A percentile compares a stretch with the other conserved stretches of the same genome.
phyloP scores from a whole-genome alignment of 2,888 invertebrate species.

The Zygaena filipendulae region DNA sequence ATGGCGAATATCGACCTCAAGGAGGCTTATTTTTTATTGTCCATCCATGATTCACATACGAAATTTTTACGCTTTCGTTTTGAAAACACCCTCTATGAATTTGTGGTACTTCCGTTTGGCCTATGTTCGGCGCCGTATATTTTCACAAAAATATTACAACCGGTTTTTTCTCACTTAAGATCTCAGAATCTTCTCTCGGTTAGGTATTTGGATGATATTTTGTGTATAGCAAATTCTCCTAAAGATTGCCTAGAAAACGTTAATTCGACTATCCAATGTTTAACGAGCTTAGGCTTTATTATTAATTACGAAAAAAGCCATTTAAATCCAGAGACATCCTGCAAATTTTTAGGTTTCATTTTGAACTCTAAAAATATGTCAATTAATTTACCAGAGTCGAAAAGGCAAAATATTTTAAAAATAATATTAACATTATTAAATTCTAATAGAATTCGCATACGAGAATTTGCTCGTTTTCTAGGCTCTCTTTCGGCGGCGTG shows the following conservation, averaged over 20 bases:
- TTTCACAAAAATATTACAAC: slow-evolving; percentile 7
- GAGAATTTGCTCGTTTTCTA: slow-evolving; percentile 9
- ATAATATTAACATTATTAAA: too few relatives aligned
- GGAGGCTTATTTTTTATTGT: too few relatives aligned
- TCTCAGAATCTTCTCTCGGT: not conserved
- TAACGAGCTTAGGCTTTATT: slow-evolving; percentile 6
- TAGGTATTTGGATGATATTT: slow-evolving; percentile 4
- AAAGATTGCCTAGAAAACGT: too few relatives aligned
- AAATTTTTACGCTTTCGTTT: too few relatives aligned
- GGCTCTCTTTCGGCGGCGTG: slow-evolving; percentile 7
- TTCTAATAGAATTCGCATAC: too few relatives aligned
- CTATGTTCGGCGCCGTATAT: slow-evolving; percentile 2
- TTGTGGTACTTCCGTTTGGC: slow-evolving; percentile 2
- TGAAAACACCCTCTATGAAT: too few relatives aligned
- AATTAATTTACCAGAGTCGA: slow-evolving; percentile 3
- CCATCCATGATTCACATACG: too few relatives aligned
- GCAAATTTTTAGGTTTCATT: slow-evolving; percentile 9
- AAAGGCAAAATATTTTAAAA: too few relatives aligned
- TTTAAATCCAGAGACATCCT: not conserved
- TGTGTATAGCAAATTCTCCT: too few relatives aligned
- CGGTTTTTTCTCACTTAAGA: not conserved
- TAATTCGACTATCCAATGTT: too few relatives aligned
- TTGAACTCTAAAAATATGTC: slow-evolving; percentile 7
- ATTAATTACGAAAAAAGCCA: too few relatives aligned
- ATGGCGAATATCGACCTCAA: too few relatives aligned